Conservation (phyloP, 2,113 vertebrate species). For the Corynorhinus townsendii region DNA sequence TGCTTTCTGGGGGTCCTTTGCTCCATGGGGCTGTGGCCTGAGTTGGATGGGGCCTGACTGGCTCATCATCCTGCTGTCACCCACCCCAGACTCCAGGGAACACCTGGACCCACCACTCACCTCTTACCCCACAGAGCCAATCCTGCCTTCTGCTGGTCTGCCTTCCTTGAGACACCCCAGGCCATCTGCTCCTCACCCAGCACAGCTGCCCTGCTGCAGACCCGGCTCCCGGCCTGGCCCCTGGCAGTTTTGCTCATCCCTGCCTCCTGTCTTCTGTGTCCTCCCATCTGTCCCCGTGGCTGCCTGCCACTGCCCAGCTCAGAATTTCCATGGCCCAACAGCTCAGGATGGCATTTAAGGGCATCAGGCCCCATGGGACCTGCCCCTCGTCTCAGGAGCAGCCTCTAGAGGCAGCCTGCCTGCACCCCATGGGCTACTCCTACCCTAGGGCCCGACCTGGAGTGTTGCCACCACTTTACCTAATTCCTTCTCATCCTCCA, state of each 20-base stretch:
- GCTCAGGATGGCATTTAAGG: neutral
- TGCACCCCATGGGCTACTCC: neutral
- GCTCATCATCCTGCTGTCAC: neutral
- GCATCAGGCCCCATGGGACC: neutral
- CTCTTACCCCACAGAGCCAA: accelerated
- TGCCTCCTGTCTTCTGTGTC: neutral
- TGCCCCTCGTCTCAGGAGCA: accelerated
- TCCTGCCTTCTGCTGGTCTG: neutral
- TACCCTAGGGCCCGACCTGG: neutral
- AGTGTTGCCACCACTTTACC: neutral
- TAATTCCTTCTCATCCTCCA: neutral
- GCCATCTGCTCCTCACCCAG: neutral
- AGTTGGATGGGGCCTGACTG: neutral
- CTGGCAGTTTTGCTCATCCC: accelerated
- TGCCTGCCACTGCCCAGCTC: neutral
- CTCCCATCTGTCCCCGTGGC: neutral
- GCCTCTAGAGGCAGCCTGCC: neutral
- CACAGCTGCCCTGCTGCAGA: accelerated
- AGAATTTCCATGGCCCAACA: neutral
- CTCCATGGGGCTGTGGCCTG: accelerated
- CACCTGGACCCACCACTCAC: neutral
- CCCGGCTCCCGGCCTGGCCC: neutral
- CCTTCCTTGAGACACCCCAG: accelerated
- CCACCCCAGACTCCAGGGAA: neutral
- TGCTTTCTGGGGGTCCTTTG: neutral